Conservation (phyloP, 2,888 invertebrate species). For the Andrena trimmerana region DNA sequence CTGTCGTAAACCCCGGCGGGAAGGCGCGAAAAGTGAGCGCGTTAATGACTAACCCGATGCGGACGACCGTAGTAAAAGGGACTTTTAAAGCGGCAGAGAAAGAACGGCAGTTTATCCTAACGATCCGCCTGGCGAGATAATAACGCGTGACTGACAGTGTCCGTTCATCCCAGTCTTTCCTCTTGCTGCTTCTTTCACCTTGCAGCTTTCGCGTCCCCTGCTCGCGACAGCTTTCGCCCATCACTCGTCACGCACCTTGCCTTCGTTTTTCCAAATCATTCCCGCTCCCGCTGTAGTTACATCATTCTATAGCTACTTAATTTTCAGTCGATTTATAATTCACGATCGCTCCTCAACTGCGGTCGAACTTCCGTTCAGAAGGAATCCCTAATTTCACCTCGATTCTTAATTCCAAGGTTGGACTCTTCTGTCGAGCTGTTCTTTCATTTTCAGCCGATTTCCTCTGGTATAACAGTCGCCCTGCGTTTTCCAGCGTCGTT, state of each 20-base stretch:
- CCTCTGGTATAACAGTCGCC: too few species aligned
- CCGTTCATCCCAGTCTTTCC: neutral
- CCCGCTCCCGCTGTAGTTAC: neutral
- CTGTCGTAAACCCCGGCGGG: constrained; percentile 13
- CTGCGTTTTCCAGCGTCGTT: neutral
- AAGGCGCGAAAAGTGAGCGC: constrained; percentile 26
- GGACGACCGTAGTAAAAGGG: constrained; percentile 23
- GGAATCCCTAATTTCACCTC: too few species aligned
- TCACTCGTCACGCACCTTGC: neutral
- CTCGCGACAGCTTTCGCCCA: neutral
- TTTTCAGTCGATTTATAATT: too few species aligned
- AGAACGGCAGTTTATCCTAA: constrained; percentile 41
- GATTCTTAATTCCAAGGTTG: too few species aligned
- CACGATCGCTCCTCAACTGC: too few species aligned
- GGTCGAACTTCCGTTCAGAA: too few species aligned
- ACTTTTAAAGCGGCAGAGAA: constrained; percentile 30
- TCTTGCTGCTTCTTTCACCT: neutral
- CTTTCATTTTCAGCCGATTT: neutral
- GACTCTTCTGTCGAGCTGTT: neutral
- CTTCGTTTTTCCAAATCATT: neutral
- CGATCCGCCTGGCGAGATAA: constrained; percentile 37
- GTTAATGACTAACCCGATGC: constrained; percentile 44
- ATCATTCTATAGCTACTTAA: neutral
- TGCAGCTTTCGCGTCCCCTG: too few species aligned
- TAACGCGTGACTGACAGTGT: constrained; percentile 38